Evolutionary conservation across 2,797 vertebrate genomes (phyloP), one percentile per base, ranked within the genome.

Genomic region (Adrianichthys oophorus): DNA sequence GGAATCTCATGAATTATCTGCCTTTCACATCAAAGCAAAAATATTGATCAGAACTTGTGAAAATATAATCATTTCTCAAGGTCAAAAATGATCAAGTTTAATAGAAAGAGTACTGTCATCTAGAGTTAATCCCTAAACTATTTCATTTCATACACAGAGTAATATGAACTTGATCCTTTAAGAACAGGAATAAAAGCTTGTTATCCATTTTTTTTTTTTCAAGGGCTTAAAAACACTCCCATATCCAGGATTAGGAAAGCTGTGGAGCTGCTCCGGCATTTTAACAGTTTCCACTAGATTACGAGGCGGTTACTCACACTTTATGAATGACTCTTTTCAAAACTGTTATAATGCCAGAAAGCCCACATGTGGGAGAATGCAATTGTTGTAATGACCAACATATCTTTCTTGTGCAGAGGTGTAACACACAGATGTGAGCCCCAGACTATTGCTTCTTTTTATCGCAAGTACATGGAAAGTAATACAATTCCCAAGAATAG

Each of bases 171-270:
- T 68, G 46, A 73, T 57, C 64, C 23, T 65, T 70, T 55, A 32
- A 41, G 41, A 48, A 61, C 37, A 24, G 16, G 12, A 68, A 41
- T 54, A 55, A 68, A 62, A 59, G 46, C 51, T 41, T 56, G 58
- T 72, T 67, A 65, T 71, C 21, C 23, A 56, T 41, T 52, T 62
- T 26, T 26, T 26, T 37, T 37, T 15, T 61, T 69, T 62, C 19
- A 55, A 29, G 18, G 44, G 44, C 56, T 77, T 73, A 52, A 43
- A 58, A 48, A 8, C 24, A 43, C 24, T 53, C 40, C 7, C 16
- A 42, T 72, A 41, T 65, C 41, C 17, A 16, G 57, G 70, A 74
- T 82, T 73, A 79, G 46, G 12, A 56, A 44, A 65, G 37, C 50
- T 61, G 48, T 24, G 26, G 47, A 58, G 54, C 62, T 65, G 46